Conservation (phyloP, 2,113 vertebrate species). For the Megaceryle maxima region DNA sequence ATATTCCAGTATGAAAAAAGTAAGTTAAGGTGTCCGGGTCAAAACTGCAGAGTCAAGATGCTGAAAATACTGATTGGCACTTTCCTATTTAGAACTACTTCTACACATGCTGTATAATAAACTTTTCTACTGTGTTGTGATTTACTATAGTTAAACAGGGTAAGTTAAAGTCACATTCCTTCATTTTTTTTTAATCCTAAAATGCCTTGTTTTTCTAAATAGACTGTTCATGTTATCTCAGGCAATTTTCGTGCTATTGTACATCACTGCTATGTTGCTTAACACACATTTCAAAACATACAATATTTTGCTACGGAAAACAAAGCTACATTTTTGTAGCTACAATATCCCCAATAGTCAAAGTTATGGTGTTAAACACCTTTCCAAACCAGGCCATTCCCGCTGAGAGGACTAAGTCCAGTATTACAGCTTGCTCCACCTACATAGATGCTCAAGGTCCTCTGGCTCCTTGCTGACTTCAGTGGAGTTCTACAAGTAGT, state of each 20-base stretch:
- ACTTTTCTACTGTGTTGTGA: neutral
- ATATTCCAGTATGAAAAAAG: slow-evolving; percentile 28
- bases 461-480: neutral
- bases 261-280: slow-evolving; percentile 23
- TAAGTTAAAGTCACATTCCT: slow-evolving; percentile 16
- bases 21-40: slow-evolving; percentile 5
- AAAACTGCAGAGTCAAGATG: slow-evolving; percentile 27
- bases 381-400: slow-evolving; percentile 7
- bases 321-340: slow-evolving; percentile 55
- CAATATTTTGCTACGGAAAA: slow-evolving; percentile 54
- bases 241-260: slow-evolving; percentile 42
- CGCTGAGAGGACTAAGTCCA: neutral
- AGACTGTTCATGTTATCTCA: slow-evolving; percentile 7
- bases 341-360: slow-evolving; percentile 58
- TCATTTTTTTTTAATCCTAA: slow-evolving; percentile 67
- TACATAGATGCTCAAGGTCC: neutral
- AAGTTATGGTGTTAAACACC: slow-evolving; percentile 32
- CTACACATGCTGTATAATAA: neutral
- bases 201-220: slow-evolving; percentile 6
- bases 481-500: slow-evolving; percentile 22
- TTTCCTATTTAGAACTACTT: neutral
- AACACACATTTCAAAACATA: slow-evolving; percentile 56
- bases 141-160: neutral
- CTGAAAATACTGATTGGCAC: neutral
- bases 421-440: neutral